Evolutionary conservation across 2,797 vertebrate genomes (phyloP), one percentile per base, ranked within the genome.

Genomic region (Neoniphon sammara): DNA sequence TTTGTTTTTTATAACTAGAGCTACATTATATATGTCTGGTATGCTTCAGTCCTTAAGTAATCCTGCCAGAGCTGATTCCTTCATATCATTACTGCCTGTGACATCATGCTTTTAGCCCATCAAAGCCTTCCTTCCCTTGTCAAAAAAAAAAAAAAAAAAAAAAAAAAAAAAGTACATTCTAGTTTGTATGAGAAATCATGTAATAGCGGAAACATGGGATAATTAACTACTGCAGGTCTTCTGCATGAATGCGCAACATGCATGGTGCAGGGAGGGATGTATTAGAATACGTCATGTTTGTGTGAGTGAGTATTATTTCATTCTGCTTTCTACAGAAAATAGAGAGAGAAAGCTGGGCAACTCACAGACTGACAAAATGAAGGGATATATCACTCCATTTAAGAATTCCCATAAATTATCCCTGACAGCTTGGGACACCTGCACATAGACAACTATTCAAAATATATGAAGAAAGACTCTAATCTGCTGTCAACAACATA

Each of bases 31-130:
- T 18, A 14, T 36, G 47, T 54, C 54, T 60, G 30, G 54, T 9
- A 25, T 27, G 21, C n/a, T 27, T 18, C 42, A 56, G 57, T 54
- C 20, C 63, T 34, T 66, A 54, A 66, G 18, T 42, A 47, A 70
- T 59, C n/a, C 57, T 58, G 59, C 23, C 27, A 36, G 17, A 21
- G 27, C 30, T 66, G 9, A 58, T 34, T 42, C 59, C 21, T 36
- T 39, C 62, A 60, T 59, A 21, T 60, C 54, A 10, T 17, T 18
- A 20, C 15, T 54, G n/a, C 46, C 46, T 7, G 20, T 25, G 23
- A 66, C 31, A 54, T 39, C 20, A 39, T 52, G 14, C 10, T n/a
- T 1, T 25, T 12, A 17, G 52, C 14, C 27, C 18, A 36, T 30
- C n/a, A 12, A 46, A 27, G 12, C 7, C 2, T 36, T 44, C 23